Conservation (phyloP, 2,888 invertebrate species). For the Athetis lepigone region DNA sequence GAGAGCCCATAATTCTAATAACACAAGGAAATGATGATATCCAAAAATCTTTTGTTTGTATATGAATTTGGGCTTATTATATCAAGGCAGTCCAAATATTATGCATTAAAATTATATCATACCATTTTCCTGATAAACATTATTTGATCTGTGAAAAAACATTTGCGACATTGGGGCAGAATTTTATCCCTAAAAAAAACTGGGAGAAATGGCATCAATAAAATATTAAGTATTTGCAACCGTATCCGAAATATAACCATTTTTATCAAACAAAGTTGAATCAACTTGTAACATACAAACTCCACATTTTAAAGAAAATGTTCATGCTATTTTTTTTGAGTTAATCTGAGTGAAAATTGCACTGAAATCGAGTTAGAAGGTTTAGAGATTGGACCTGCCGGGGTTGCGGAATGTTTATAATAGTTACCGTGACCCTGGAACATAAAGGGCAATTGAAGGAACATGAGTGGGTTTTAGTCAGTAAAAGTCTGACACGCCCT, state of each 20-base stretch:
- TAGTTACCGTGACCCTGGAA: too few relatives aligned
- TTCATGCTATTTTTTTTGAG: not conserved
- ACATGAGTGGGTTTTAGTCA: too few relatives aligned
- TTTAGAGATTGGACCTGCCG: conserved; percentile 6
- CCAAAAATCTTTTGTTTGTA: conserved; percentile 1
- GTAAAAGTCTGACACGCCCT: too few relatives aligned
- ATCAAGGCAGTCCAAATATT: not conserved
- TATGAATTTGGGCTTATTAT: not conserved
- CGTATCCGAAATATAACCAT: not conserved
- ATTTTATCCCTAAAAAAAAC: conserved; percentile 4
- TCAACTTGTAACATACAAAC: too few relatives aligned
- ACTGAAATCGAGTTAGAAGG: not conserved
- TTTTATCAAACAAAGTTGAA: not conserved
- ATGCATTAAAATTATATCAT: not conserved
- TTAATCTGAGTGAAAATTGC: not conserved
- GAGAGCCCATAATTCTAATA: conserved; percentile 1
- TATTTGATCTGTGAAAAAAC: conserved; percentile 12
- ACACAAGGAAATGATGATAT: not conserved
- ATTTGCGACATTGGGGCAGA: conserved; percentile 9
- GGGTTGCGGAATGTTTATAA: too few relatives aligned
- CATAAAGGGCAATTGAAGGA: too few relatives aligned
- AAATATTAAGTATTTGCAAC: conserved; percentile 1
- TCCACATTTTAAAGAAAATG: not conserved
- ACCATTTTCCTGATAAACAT: not conserved
- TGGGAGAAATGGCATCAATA: conserved; percentile 24